Base-by-base conservation (phyloP, 2,113 vertebrate genomes). In the Mustelus asterias region DNA sequence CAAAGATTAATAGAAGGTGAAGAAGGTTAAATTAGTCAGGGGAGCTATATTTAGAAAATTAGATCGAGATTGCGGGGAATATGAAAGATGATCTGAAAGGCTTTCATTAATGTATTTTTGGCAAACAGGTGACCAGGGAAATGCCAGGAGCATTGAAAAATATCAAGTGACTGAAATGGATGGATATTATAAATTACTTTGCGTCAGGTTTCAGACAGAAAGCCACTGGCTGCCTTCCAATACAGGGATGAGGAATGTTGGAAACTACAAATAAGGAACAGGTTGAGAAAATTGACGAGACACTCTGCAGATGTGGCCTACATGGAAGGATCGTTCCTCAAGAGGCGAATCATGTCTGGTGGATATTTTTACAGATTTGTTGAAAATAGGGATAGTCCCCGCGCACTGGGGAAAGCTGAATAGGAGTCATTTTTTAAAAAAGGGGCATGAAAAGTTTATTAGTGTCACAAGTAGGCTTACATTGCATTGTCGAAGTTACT, bases 1-100 rank as follows among this genome's bases (percentile, higher is more conserved):
- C 89, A 37, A 58, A 60, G 54, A 92, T 92, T 37, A 93, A 93
- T 93, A 67, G 37, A 83, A 83, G 60, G 89, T 93, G 65, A 93
- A 92, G 63, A n/a, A 93, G 33, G 89, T 93, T 93, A 93, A 65
- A 65, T 93, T 93, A 37, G 14, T 65, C 58, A 93, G 60, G 60
- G 67, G 33, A 63, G n/a, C 89, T n/a, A 65, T 20, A 41, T 41
- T 92, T 65, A 93, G 60, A 93, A 65, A 90, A 60, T 60, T 90
- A 37, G 58, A n/a, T 92, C n/a, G 60, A 58, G 86, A 65, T 93
- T 37, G 60, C 10, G 18, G n/a, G 60, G n/a, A 65, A 93, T 93
- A 63, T 67, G n/a, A 93, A 93, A n/a, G 6, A 11, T 0, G n/a
- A 65, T 65, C 60, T 37, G 60, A 37, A 33, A 37, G 33, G 16